Conservation (phyloP, 2,797 vertebrate species). For the Adrianichthys oophorus region DNA sequence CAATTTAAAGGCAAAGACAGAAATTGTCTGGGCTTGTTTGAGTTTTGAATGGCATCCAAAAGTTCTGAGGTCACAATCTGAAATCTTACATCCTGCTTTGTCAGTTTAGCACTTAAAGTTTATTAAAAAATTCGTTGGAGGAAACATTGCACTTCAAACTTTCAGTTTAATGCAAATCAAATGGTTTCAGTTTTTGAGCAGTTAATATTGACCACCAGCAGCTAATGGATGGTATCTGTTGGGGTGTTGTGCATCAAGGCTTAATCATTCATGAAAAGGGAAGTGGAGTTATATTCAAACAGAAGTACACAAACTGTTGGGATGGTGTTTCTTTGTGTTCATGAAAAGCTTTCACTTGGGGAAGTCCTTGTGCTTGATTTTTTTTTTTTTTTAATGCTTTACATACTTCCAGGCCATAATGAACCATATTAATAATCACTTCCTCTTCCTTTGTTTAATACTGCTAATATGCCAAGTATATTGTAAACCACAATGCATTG, state of each 20-base stretch:
- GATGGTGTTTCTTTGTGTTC: no score
- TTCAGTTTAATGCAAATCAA: slow-evolving; percentile 6
- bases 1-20: not conserved
- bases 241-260: not conserved
- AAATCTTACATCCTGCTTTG: slow-evolving; percentile 15
- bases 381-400: no score
- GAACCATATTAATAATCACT: no score
- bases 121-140: slow-evolving; percentile 10
- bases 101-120: slow-evolving; percentile 1
- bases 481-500: no score
- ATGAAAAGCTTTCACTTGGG: not conserved
- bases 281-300: slow-evolving; percentile 3
- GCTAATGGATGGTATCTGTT: slow-evolving; percentile 11
- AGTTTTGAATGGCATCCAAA: no score
- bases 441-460: no score
- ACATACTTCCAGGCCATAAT: no score
- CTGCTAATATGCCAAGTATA: no score
- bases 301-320: no score
- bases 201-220: slow-evolving; percentile 11
- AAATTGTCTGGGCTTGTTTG: no score
- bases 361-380: no score
- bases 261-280: slow-evolving; percentile 7
- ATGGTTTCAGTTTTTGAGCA: slow-evolving; percentile 5
- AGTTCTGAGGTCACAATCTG: not conserved
- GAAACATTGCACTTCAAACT: slow-evolving; percentile 7